phyloP scores from a whole-genome alignment of 2,888 invertebrate genomes.

The Drosophila tanythrix region DNA sequence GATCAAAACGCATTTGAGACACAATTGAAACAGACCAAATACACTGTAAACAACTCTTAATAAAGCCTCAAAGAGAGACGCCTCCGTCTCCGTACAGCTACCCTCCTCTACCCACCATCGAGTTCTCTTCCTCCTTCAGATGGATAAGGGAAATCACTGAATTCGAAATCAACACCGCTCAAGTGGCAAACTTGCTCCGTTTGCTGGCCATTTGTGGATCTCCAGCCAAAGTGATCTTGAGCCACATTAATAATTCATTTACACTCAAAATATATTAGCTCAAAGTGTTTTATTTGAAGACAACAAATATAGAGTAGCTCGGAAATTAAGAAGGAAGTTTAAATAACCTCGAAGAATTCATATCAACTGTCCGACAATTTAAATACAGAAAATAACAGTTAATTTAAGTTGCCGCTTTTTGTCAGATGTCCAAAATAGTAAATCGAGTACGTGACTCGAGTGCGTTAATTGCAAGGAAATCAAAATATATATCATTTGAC shows the following conservation, averaged over 20 bases:
- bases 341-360: not conserved
- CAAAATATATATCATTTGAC: not conserved
- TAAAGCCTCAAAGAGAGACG: not conserved
- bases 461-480: conserved; percentile 23
- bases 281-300: too few species aligned
- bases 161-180: conserved; percentile 62
- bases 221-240: conserved; percentile 62
- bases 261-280: conserved; percentile 15
- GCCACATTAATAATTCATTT: conserved; percentile 62
- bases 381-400: not conserved
- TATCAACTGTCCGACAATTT: not conserved
- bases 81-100: not conserved
- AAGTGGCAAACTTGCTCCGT: conserved; percentile 45
- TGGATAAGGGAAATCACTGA: conserved; percentile 67
- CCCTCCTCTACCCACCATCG: not conserved
- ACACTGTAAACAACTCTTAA: not conserved
- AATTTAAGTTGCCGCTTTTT: not conserved
- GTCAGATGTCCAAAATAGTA: conserved; percentile 38
- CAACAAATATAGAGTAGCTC: not conserved
- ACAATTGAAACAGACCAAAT: not conserved
- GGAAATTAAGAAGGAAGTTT: conserved; percentile 2
- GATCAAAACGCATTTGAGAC: conserved; percentile 31
- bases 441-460: conserved; percentile 22
- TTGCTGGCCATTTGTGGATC: conserved; percentile 39
- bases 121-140: not conserved